Evolutionary conservation across 2,113 vertebrate genomes (phyloP), one percentile per base, ranked within the genome.

Genomic region (Peromyscus californicus): DNA sequence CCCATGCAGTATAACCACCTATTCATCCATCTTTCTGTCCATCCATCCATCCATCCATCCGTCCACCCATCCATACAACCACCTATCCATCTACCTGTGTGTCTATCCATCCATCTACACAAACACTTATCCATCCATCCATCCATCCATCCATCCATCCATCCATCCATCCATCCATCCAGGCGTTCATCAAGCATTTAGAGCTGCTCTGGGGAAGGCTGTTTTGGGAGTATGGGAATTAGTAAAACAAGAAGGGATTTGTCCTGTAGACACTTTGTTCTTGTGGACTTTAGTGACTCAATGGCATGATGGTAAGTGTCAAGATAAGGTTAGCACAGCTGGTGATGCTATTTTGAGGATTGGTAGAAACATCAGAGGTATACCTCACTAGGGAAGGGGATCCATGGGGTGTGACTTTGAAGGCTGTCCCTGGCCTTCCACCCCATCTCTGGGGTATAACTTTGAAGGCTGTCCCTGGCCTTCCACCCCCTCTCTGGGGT

Each of bases 1-100:
- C 98, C 98, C 98, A 98, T 61, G 6, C 36, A 83, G 63, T 45
- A 29, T n/a, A 85, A 42, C 1, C n/a, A 61, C n/a, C 80, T 26
- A 61, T 61, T 21, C 80, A 61, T 54, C 22, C 22, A 61, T 39
- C 22, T 22, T 39, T 83, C 57, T 7, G 5, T 83, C 10, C 1
- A 82, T 59, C 36, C 33, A 48, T 36, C 48, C 8, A 33, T 51
- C 7, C 16, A 79, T 13, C 51, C 79, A 82, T 59, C 4, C 9
- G 59, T 59, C 54, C 13, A 19, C 2, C 48, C 29, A 51, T 19
- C 48, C 29, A 36, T 21, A 7, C 8, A 80, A 21, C 26, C 13
- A 51, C 17, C 42, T 26, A 51, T 7, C 75, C 31, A 80, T 45
- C 29, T 0, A 78, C n/a, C n/a, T n/a, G n/a, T n/a, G n/a, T n/a